Evolutionary conservation across 2,113 vertebrate species (phyloP), one percentile per base, ranked within the genome.

Genomic region (Erythrolamprus reginae): DNA sequence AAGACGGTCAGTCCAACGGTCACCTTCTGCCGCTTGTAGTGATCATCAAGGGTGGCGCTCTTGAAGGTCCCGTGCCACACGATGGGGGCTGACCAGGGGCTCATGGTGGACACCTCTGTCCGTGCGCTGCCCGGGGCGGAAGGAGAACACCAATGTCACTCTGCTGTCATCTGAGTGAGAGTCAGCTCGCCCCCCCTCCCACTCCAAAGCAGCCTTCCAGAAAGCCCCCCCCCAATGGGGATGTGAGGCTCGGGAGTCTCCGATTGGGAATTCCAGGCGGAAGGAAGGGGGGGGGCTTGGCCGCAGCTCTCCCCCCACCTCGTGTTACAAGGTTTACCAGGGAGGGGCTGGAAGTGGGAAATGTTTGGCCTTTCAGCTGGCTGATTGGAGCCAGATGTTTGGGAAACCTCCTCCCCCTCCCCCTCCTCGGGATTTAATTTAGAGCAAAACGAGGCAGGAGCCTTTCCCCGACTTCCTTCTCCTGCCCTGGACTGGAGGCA

Each of bases 31-130:
- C 61, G 55, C 56, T 86, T 93, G 53, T 95, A 96, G 58, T 93
- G 84, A 10, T 89, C 38, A 65, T 95, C 92, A 51, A 96, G 89
- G 48, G 91, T 38, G 4, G n/a, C 23, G 87, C 89, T 95, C 5
- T 94, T 15, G 0, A 95, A 94, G 26, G 95, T 96, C 82, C 93
- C 94, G 17, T 96, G 92, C 94, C 95, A 95, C 82, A 96, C 91
- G 82, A 95, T 82, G 1, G 95, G 95, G 70, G 95, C 92, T 7
- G 70, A 53, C 96, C 94, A 95, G 8, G 51, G 3, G 3, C 92
- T 95, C 88, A 77, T 23, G 53, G 95, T 91, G 87, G 58, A 45
- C 28, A 95, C 93, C 47, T 94, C 93, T 38, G 48, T 84, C 33
- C 88, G 51, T 58, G 84, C 90, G n/a, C 95, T 95, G 90, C 89